Base-by-base conservation (phyloP, 1,140 invertebrate genomes). In the Macrosteles quadrilineatus region DNA sequence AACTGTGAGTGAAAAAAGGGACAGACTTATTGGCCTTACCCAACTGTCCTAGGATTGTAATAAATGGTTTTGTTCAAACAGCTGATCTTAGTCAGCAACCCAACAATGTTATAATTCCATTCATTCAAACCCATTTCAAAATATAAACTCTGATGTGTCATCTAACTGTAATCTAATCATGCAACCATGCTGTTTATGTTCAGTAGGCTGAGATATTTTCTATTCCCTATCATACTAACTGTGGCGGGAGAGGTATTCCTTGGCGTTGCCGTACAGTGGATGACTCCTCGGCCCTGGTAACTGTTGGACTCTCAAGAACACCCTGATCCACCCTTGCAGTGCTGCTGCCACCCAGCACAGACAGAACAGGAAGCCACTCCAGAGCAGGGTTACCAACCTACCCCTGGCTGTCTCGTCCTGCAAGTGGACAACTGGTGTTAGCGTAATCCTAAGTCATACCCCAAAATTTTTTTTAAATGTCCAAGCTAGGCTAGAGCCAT, bases 241-340 rank as follows among this genome's bases (percentile, higher is more conserved):
- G 29, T 72, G 59, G 43, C 70, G 70, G 4, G 71, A 72, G 1
- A 64, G 47, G 45, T 65, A 72, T 27, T 70, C 68, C 31, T 40
- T 63, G 4, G 67, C 68, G 27, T 72, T 68, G 2, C 71, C 71
- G 3, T 66, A 47, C 19, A 72, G 65, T 6, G 64, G 63, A 65
- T 72, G 71, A 27, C 63, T 68, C 45, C 17, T 19, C 14, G 71
- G 71, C 43, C 68, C 71, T 19, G 71, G 71, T 14, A 72, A 43
- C 27, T 63, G 65, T 50, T 47, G 55, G 1, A 68, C 63, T 55
- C 66, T 57, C 1, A 70, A 27, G 29, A 70, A 72, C 27, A 72
- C 63, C 32, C 68, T 47, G 1, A 72, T 50, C 71, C 71, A 72
- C 31, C 53, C 30, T 12, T 70, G 19, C n/a, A 47, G 32, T 1